These are phyloP conservation scores for Lithobius niger DNA, from an alignment of 1,140 invertebrate genomes.

Conservation along the genomic window DNA sequence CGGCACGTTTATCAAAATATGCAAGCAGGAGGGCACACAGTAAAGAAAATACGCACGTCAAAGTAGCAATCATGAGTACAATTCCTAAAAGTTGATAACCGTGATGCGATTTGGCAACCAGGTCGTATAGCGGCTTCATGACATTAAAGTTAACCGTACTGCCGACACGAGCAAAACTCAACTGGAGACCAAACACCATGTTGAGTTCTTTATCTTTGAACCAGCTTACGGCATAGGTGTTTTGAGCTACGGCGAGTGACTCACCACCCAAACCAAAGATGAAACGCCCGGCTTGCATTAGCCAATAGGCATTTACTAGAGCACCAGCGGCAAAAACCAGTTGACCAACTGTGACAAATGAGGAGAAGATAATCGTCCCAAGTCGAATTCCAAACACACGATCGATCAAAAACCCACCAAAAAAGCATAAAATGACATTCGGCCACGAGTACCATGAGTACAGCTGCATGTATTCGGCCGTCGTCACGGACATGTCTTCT, in stretches of 20 bases:
- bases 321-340: constrained; percentile 75
- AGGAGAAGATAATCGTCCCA: constrained; percentile 82
- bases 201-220: constrained; percentile 96
- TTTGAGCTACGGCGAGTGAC: constrained; percentile 91
- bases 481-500: constrained; percentile 62
- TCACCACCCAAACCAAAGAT: constrained; percentile 95
- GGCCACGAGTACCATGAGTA: constrained; percentile 98
- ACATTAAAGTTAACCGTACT: no score
- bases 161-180: constrained; percentile 88
- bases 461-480: constrained; percentile 66
- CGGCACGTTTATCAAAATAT: no score
- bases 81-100: no score
- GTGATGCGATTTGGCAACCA: no score
- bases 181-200: constrained; percentile 87
- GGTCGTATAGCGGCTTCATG: no score
- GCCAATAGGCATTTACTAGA: constrained; percentile 62
- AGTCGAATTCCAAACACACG: constrained; percentile 83
- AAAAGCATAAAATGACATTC: constrained; percentile 87
- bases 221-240: constrained; percentile 94
- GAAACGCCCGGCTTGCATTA: constrained; percentile 87
- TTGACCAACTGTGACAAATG: constrained; percentile 64
- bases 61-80: no score
- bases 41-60: no score
- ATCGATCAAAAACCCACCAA: constrained; percentile 91
- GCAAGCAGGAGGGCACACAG: no score